Percentiles rank a stretch among this genome's conserved stretches.
These are phyloP conservation scores for Ivindomyrus marchei DNA, from an alignment of 2,113 vertebrate species.

Conservation along the genomic window DNA sequence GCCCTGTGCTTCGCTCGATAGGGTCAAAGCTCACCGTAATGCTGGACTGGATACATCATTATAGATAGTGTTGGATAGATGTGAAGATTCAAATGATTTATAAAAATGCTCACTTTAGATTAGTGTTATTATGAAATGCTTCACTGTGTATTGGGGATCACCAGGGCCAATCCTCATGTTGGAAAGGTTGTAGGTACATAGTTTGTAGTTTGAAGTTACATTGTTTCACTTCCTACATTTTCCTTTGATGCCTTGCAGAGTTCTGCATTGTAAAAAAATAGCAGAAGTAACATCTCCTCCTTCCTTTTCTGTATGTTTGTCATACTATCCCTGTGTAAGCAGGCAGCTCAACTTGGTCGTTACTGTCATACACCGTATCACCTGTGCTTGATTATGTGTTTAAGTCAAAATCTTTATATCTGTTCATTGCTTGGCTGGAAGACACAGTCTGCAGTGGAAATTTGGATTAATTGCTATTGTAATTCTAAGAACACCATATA, in stretches of 20 bases:
- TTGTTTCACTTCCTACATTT: background rate
- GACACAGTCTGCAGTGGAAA: background rate
- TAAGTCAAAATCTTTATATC: background rate
- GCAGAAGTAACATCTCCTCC: background rate
- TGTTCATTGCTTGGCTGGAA: background rate
- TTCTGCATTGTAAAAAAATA: background rate
- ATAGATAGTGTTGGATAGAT: background rate
- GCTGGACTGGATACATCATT: background rate
- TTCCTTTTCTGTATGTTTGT: background rate
- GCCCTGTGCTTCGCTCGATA: background rate
- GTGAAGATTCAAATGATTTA: background rate
- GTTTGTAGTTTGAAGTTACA: background rate
- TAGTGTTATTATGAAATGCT: background rate
- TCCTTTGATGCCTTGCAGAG: background rate
- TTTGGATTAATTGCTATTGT: background rate
- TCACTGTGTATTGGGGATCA: background rate
- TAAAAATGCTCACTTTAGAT: background rate
- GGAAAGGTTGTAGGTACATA: background rate
- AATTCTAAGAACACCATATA: background rate
- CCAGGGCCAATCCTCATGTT: background rate
- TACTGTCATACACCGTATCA: background rate
- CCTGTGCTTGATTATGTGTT: background rate
- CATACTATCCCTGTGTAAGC: background rate
- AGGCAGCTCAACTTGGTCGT: background rate
- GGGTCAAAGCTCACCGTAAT: background rate